Evolutionary conservation across 1,140 invertebrate species (phyloP).

Genomic region (Drosophila tristis): DNA sequence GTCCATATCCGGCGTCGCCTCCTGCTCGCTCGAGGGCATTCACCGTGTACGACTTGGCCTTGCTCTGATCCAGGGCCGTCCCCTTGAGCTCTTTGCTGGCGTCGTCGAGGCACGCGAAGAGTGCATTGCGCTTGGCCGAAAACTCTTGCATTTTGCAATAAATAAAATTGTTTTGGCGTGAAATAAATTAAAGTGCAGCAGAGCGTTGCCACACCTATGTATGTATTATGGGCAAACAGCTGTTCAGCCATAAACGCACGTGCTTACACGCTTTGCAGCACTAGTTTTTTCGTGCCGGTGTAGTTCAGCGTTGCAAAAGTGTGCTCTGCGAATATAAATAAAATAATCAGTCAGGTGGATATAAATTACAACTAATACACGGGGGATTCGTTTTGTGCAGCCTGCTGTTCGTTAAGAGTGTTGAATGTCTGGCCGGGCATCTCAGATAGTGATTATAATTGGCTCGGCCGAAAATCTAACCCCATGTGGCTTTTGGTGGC

Average conservation of each 20-base stretch:
- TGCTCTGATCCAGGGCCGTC: constrained; percentile 84
- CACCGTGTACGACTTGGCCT: constrained; percentile 48
- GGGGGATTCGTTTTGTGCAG: background rate
- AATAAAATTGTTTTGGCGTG: background rate
- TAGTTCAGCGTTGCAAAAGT: constrained; percentile 36
- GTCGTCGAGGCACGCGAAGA: constrained; percentile 86
- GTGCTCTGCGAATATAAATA: constrained; percentile 42
- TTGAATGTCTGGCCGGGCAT: background rate
- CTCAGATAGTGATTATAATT: too few relatives aligned
- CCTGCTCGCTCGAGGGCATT: constrained; percentile 55
- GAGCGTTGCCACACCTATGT: constrained; percentile 33
- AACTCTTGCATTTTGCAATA: constrained; percentile 83
- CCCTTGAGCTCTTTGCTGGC: constrained; percentile 85
- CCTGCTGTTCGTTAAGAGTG: background rate
- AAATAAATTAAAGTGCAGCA: constrained; percentile 10
- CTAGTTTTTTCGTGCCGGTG: constrained; percentile 21
- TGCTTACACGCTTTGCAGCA: background rate
- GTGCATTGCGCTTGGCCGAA: constrained; percentile 85
- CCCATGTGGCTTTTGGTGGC: constrained; percentile 31
- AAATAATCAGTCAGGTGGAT: constrained; percentile 35
- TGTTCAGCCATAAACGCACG: constrained; percentile 18
- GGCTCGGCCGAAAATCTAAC: constrained; percentile 1
- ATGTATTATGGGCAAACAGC: constrained; percentile 23
- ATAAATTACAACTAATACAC: constrained; percentile 22
- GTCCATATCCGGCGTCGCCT: constrained; percentile 18